Conservation (phyloP, 2,797 vertebrate species). For the Acipenser ruthenus region DNA sequence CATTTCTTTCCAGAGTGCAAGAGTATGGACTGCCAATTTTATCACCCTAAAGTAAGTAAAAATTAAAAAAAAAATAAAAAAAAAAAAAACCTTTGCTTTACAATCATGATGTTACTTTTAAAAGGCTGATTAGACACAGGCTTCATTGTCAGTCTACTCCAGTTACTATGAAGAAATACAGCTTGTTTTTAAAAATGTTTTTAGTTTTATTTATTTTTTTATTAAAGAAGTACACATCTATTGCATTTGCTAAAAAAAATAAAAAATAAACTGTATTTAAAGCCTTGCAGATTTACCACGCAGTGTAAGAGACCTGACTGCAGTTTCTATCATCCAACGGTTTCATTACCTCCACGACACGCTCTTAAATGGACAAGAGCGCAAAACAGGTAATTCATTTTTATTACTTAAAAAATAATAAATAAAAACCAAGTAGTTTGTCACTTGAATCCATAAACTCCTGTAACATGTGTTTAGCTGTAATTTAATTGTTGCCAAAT, state of each 20-base stretch:
- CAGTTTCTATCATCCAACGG: slow-evolving; percentile 82
- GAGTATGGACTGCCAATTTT: slow-evolving; percentile 89
- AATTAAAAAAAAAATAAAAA: neutral
- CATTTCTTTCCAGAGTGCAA: slow-evolving; percentile 96
- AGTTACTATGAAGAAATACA: slow-evolving; percentile 23
- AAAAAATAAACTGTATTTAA: neutral
- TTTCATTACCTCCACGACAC: slow-evolving; percentile 81
- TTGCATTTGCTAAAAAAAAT: neutral
- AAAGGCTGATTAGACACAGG: neutral
- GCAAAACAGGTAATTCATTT: slow-evolving; percentile 46
- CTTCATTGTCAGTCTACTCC: slow-evolving; percentile 38
- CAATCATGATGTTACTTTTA: too few species aligned
- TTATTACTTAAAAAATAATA: neutral
- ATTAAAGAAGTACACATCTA: slow-evolving; percentile 45
- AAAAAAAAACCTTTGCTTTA: too few species aligned
- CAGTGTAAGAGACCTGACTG: slow-evolving; percentile 84
- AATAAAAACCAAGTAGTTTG: too few species aligned
- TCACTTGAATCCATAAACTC: too few species aligned
- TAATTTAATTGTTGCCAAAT: too few species aligned
- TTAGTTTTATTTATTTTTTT: slow-evolving; percentile 1
- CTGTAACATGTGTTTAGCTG: too few species aligned
- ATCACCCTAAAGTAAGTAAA: slow-evolving; percentile 84
- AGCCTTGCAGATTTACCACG: slow-evolving; percentile 86
- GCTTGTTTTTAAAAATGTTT: neutral
- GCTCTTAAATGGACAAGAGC: slow-evolving; percentile 92